These are phyloP conservation scores for Clarias macrocephalus DNA, from an alignment of 2,113 vertebrate species.

Conservation along the genomic window DNA sequence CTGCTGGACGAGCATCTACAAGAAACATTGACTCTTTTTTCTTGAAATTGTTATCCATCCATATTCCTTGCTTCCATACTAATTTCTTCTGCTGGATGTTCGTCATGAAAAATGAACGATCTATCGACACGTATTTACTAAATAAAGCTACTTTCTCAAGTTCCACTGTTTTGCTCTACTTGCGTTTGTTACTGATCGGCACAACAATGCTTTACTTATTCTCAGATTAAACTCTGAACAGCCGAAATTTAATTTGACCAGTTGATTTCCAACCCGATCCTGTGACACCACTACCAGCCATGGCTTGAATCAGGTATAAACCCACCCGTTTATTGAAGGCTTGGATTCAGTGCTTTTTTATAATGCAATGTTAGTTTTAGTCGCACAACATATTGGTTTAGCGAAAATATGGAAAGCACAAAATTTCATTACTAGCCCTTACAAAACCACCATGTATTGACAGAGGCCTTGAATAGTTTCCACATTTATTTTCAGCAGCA, in stretches of 20 bases:
- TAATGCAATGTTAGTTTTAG: background rate
- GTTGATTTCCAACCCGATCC: background rate
- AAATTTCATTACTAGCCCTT: background rate
- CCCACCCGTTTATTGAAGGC: background rate
- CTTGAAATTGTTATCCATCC: background rate
- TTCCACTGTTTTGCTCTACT: background rate
- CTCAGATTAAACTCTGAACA: background rate
- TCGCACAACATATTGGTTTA: constrained; percentile 2
- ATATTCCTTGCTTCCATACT: background rate
- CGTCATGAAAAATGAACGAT: background rate
- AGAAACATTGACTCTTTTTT: background rate
- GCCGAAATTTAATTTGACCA: background rate
- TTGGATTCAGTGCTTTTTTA: background rate
- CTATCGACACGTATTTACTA: background rate
- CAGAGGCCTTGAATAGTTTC: constrained; percentile 1
- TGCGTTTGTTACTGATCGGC: background rate
- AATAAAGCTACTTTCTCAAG: background rate
- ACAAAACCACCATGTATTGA: constrained; percentile 11
- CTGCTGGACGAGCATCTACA: background rate
- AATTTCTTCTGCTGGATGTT: background rate
- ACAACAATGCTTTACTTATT: background rate
- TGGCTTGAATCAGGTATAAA: background rate
- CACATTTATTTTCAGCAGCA: background rate
- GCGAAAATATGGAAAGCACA: background rate
- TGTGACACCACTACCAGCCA: background rate